Evolutionary conservation across 2,113 vertebrate genomes (phyloP), one percentile per base, ranked within the genome.

Genomic region (Vidua chalybeata): DNA sequence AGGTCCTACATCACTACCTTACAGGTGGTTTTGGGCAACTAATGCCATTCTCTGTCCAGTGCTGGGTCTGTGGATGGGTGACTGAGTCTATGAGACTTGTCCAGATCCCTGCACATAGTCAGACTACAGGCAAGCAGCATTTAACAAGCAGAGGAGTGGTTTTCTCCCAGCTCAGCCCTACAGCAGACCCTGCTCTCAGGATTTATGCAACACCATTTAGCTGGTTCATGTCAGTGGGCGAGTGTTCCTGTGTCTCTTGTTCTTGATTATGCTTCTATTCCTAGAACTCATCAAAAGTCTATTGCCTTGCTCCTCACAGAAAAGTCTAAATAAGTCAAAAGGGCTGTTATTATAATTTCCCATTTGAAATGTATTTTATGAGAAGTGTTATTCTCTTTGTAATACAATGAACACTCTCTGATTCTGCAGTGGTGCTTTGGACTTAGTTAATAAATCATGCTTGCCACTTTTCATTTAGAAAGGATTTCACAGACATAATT

Each of bases 381-480:
- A 89, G 88, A 82, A 90, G 64, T 90, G 52, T 80, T 96, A 80
- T 87, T 83, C 91, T 89, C 87, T 56, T 86, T 92, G 64, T 95
- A 88, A 90, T 87, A 94, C 75, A 86, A 41, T 49, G 48, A 80
- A 80, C 72, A 52, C 56, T 85, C 19, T 77, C 46, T 72, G 79
- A 84, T 71, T 93, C 68, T 91, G 56, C 63, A 49, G 52, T 84
- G 82, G 35, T 95, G 52, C 61, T 96, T 96, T 95, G 83, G 82
- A 71, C 75, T 90, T 90, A 69, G 83, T 96, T 95, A 95, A 88
- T 94, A 96, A 94, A 90, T 93, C 79, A 51, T 54, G 49, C 75
- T 89, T 88, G 81, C 90, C 72, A 72, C 59, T 95, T 94, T 94
- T 95, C 92, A 95, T 95, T 86, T 95, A 90, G 83, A 89, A 88